phyloP scores from a whole-genome alignment of 2,888 invertebrate genomes.

The Dusona sp. region DNA sequence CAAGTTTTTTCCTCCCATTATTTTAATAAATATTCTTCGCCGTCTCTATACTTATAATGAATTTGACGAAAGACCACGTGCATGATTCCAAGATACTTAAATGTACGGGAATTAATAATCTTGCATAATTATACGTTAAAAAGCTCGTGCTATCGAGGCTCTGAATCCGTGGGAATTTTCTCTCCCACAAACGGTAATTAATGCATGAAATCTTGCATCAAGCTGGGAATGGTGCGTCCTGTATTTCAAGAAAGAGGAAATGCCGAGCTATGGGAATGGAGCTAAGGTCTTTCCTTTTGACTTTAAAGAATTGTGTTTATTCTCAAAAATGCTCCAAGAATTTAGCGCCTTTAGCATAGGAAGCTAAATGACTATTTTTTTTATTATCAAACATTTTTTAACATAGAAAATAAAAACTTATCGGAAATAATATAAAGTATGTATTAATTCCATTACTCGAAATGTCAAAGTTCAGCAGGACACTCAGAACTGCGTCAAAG shows the following conservation, averaged over 20 bases:
- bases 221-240: slow-evolving; percentile 79
- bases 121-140: slow-evolving; percentile 57
- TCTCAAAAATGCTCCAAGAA: background rate
- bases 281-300: slow-evolving; percentile 78
- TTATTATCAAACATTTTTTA: background rate
- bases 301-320: background rate
- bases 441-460: background rate
- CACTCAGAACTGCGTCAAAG: slow-evolving; percentile 3
- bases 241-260: slow-evolving; percentile 82
- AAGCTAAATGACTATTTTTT: background rate
- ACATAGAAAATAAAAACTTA: background rate
- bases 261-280: slow-evolving; percentile 81
- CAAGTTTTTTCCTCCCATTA: slow-evolving; percentile 9
- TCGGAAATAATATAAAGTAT: background rate
- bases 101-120: slow-evolving; percentile 60
- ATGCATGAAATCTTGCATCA: slow-evolving; percentile 81
- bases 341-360: background rate
- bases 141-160: slow-evolving; percentile 58
- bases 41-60: background rate
- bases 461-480: slow-evolving; percentile 55
- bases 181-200: slow-evolving; percentile 79
- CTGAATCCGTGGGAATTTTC: slow-evolving; percentile 80
- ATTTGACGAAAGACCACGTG: slow-evolving; percentile 12
- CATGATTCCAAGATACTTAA: slow-evolving; percentile 24
- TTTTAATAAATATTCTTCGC: slow-evolving; percentile 4